Evolutionary conservation across 2,888 invertebrate genomes (phyloP).

Genomic region (Nomada lathburiana): DNA sequence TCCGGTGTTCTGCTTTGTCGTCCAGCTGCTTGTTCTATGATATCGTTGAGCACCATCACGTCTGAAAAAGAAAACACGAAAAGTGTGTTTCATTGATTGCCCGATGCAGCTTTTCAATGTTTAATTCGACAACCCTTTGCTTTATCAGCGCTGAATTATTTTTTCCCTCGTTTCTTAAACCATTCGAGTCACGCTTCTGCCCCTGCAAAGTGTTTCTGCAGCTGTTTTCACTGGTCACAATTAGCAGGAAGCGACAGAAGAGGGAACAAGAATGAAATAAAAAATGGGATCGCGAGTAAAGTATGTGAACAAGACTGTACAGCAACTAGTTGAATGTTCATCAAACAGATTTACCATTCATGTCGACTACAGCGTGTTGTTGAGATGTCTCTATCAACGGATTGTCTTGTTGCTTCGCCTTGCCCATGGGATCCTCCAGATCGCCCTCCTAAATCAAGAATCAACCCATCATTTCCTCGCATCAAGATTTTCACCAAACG

Average conservation of each 20-base stretch:
- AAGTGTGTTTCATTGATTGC: not conserved
- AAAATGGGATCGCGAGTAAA: no score
- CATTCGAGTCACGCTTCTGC: no score
- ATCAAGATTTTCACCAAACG: no score
- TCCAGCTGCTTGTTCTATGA: conserved; percentile 97
- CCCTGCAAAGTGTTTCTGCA: no score
- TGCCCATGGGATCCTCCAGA: conserved; percentile 92
- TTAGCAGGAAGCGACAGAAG: no score
- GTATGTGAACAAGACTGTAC: no score
- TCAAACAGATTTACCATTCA: conserved; percentile 90
- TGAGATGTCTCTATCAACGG: conserved; percentile 95
- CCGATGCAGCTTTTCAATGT: not conserved
- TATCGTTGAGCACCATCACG: conserved; percentile 98
- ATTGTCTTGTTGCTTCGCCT: conserved; percentile 95
- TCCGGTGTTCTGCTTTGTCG: conserved; percentile 94
- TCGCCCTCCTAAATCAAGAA: conserved; percentile 89
- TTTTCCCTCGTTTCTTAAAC: no score
- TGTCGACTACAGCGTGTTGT: conserved; percentile 95
- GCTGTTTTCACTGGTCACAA: no score
- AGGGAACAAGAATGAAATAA: no score
- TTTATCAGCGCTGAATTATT: no score
- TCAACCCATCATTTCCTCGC: no score
- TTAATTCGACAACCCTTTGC: not conserved
- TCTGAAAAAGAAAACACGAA: conserved; percentile 87
- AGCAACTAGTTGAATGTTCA: no score